phyloP scores from a whole-genome alignment of 2,797 vertebrate genomes.

The Cirrhinus molitorella region DNA sequence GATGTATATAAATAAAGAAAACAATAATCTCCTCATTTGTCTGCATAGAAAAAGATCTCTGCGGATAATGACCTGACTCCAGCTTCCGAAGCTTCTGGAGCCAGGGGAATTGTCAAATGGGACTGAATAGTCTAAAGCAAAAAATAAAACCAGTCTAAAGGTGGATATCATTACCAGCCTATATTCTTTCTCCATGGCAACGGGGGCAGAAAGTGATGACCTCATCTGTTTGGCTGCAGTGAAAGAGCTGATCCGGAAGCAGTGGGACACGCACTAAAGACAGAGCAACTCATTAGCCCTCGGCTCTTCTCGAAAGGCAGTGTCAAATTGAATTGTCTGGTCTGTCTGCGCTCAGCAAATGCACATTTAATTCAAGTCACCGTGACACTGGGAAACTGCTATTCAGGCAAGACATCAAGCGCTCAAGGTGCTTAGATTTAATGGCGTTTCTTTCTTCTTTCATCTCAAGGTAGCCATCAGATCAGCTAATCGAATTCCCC shows the following conservation, averaged over 20 bases:
- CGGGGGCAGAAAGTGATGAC: constrained; percentile 50
- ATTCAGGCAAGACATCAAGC: constrained; percentile 12
- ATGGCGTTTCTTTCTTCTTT: constrained; percentile 18
- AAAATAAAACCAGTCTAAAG: constrained; percentile 49
- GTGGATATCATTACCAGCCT: constrained; percentile 51
- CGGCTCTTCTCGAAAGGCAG: constrained; percentile 50
- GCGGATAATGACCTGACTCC: constrained; percentile 10
- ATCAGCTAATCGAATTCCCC: constrained; percentile 18
- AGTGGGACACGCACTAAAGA: constrained; percentile 44
- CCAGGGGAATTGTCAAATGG: constrained; percentile 29
- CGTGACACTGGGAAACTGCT: not conserved
- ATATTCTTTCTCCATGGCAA: constrained; percentile 57
- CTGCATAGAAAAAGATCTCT: not conserved
- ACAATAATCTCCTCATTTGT: constrained; percentile 7
- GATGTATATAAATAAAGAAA: constrained; percentile 15
- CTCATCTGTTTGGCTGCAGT: constrained; percentile 54
- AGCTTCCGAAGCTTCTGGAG: not conserved
- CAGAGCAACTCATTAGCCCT: constrained; percentile 56
- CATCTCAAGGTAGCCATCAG: constrained; percentile 35
- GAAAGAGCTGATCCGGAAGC: constrained; percentile 61
- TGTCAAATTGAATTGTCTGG: constrained; percentile 56
- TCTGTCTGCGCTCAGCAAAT: constrained; percentile 43
- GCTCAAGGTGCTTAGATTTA: constrained; percentile 17
- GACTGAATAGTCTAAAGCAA: constrained; percentile 28
- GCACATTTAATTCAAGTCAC: constrained; percentile 35